phyloP scores from a whole-genome alignment of 2,888 invertebrate species.

The Melipona bicolor region DNA sequence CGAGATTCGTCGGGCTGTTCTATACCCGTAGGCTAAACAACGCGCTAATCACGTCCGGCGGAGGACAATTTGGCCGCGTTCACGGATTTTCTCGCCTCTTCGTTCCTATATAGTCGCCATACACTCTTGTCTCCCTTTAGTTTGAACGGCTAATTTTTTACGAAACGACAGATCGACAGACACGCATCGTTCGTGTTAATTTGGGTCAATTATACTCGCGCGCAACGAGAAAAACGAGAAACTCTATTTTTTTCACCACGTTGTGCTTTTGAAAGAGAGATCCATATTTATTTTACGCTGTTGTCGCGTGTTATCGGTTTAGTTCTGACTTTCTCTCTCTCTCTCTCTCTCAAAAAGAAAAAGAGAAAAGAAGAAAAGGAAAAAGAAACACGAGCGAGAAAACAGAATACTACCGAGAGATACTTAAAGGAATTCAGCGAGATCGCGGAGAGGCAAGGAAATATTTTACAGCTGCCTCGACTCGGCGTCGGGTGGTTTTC shows the following conservation, averaged over 20 bases:
- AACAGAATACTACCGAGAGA: not conserved
- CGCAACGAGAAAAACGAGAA: not conserved
- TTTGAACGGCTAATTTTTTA: slow-evolving; percentile 15
- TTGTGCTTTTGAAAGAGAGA: not conserved
- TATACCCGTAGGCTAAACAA: not conserved
- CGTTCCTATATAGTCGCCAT: too few relatives aligned
- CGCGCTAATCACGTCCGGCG: slow-evolving; percentile 16
- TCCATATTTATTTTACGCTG: not conserved
- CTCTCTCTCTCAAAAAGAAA: not conserved
- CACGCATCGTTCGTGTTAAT: not conserved
- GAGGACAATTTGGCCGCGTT: slow-evolving; percentile 6
- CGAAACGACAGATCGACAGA: slow-evolving; percentile 1
- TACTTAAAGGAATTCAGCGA: not conserved
- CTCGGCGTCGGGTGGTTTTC: slow-evolving; percentile 19
- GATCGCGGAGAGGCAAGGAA: not conserved
- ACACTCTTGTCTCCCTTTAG: not conserved
- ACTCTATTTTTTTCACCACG: not conserved
- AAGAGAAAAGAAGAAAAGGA: too few relatives aligned
- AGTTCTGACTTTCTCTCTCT: not conserved
- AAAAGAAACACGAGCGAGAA: not conserved
- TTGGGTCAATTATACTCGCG: slow-evolving; percentile 22
- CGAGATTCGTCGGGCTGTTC: slow-evolving; percentile 1
- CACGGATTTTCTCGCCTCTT: not conserved
- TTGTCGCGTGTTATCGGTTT: not conserved
- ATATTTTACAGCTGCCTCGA: not conserved